These are phyloP conservation scores for Epinephelus malabaricus DNA, from an alignment of 2,797 vertebrate species.

Conservation along the genomic window DNA sequence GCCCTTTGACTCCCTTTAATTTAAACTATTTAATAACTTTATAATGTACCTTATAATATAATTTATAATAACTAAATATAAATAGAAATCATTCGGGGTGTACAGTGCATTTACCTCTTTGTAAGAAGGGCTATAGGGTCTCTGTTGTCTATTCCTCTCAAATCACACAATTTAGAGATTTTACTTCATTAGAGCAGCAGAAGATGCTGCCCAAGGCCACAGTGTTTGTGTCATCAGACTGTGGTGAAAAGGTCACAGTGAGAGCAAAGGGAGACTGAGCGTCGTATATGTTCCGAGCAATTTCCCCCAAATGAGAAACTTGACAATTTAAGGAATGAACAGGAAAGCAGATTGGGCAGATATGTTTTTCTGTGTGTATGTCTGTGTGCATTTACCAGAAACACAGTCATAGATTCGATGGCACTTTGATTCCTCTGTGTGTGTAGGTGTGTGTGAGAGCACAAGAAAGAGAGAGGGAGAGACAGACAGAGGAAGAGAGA, in stretches of 20 bases:
- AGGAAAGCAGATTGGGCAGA: conserved; percentile 41
- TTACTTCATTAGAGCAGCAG: conserved; percentile 16
- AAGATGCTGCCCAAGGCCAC: conserved; percentile 16
- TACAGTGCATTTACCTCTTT: background rate
- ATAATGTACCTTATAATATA: too few species aligned
- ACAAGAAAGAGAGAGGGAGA: too few species aligned
- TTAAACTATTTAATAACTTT: too few species aligned
- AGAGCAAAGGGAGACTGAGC: conserved; percentile 43
- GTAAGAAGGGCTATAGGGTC: background rate
- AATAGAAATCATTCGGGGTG: background rate
- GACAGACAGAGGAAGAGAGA: background rate
- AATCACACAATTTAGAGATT: conserved; percentile 1
- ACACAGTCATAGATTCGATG: conserved; percentile 37
- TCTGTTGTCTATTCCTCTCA: background rate
- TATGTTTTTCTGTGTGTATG: conserved; percentile 14
- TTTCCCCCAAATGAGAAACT: conserved; percentile 73
- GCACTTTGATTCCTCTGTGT: conserved; percentile 24
- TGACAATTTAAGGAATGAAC: conserved; percentile 60
- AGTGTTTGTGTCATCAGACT: conserved; percentile 13
- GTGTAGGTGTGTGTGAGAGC: conserved; percentile 4
- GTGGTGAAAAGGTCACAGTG: conserved; percentile 56
- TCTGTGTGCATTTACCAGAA: conserved; percentile 40
- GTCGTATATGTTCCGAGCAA: conserved; percentile 69
- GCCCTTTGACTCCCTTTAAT: too few species aligned
- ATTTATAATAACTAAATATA: background rate